Base-by-base conservation (phyloP, 1,140 invertebrate species). In the Mamestra configurata region DNA sequence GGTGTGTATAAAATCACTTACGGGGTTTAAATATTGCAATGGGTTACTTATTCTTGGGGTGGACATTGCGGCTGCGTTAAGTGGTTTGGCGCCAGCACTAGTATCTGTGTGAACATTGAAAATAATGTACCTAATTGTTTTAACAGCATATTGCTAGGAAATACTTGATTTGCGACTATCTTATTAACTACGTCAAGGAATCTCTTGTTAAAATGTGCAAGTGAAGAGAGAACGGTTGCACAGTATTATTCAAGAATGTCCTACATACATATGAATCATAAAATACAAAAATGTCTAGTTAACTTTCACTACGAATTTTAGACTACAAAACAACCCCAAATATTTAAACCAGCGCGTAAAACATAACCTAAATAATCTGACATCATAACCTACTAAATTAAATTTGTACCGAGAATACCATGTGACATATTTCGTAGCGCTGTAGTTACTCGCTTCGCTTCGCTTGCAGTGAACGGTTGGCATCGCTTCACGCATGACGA, bases 401-500 rank as follows among this genome's bases (percentile, higher is more conserved):
- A 37, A 22, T 66, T 40, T 66, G 61, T 18, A 40, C 31, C 35
- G 35, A 66, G 7, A 11, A 66, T 40, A 37, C 11, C 61, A 4
- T 70, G 66, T 49, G 40, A 15, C 66, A 20, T 46, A 46, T 70
- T 70, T 70, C 49, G 49, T 70, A 70, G 66, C 22, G 4, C 0
- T 27, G 40, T 10, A n/a, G 20, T 46, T 68, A 68, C 18, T 70
- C 40, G 40, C 66, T 46, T 76, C 55, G 40, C 66, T 46, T 76
- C 55, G 73, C 73, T 76, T 76, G 40, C 55, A 49, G 40, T 64
- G 73, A 5, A 61, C 55, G 22, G 11, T 10, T 7, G 27, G 43
- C 66, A 31, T 22, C 22, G 57, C 22, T 64, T 76, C 57, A 64
- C 40, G 57, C 57, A 76, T 49, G 73, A 11, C 73, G 40, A 24